phyloP scores from a whole-genome alignment of 2,888 invertebrate species.

The Lypha dubia region DNA sequence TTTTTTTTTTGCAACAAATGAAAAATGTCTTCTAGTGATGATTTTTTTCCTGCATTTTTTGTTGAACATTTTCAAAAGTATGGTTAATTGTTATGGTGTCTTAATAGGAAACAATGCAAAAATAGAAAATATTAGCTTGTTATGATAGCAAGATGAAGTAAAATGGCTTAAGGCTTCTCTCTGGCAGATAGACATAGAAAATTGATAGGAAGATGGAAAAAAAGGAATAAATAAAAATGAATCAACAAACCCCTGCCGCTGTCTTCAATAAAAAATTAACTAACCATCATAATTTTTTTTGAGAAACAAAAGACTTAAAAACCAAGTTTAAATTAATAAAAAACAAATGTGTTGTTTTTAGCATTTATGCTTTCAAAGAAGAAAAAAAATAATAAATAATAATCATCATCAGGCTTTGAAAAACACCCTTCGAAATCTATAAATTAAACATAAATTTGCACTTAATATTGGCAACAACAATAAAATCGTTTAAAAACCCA shows the following conservation, averaged over 20 bases:
- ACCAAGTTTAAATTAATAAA: conserved; percentile 42
- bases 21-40: conserved; percentile 38
- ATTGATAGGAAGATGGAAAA: conserved; percentile 43
- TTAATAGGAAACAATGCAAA: conserved; percentile 75
- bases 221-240: conserved; percentile 11
- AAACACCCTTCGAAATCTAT: conserved; percentile 19
- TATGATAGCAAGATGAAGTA: conserved; percentile 80
- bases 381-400: conserved; percentile 33
- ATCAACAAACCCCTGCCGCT: background rate
- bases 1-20: conserved; percentile 11
- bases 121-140: conserved; percentile 75
- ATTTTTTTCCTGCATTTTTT: conserved; percentile 37
- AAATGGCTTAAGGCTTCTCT: conserved; percentile 77
- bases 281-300: background rate
- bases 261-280: conserved; percentile 6
- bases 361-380: background rate
- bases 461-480: conserved; percentile 44
- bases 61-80: conserved; percentile 32
- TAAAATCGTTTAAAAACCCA: conserved; percentile 4
- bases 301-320: background rate
- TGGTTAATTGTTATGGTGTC: conserved; percentile 78
- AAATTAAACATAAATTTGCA: conserved; percentile 56
- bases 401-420: conserved; percentile 5
- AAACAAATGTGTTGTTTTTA: conserved; percentile 48
- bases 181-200: conserved; percentile 40